phyloP scores from a whole-genome alignment of 1,140 invertebrate species.

The Trachymyrmex septentrionalis region DNA sequence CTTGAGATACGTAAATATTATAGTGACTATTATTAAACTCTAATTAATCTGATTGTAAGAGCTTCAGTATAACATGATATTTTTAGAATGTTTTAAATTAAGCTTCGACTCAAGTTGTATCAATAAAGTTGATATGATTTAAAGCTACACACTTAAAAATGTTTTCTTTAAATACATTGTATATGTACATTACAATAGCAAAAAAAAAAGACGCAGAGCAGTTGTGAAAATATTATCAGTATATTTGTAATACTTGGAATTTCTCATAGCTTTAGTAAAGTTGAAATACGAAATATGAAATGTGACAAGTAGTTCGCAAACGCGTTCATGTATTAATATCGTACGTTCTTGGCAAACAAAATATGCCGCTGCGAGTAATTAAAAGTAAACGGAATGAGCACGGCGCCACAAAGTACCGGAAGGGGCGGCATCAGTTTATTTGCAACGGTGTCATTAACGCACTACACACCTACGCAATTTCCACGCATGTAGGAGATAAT shows the following conservation, averaged over 20 bases:
- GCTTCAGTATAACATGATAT: neutral
- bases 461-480: conserved; percentile 20
- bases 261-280: neutral
- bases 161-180: neutral
- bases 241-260: too few relatives aligned
- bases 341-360: neutral
- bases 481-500: neutral
- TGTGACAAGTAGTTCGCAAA: neutral
- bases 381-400: neutral
- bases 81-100: neutral
- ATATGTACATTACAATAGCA: neutral
- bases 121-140: neutral
- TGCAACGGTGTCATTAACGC: conserved; percentile 31
- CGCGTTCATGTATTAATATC: neutral
- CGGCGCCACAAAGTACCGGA: conserved; percentile 3
- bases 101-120: neutral
- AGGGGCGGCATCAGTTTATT: conserved; percentile 24
- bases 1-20: neutral
- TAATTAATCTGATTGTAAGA: neutral
- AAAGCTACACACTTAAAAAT: neutral
- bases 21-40: neutral
- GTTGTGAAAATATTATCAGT: neutral
- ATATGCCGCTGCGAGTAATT: conserved; percentile 10
- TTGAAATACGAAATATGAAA: neutral
- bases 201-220: too few relatives aligned